Conservation (phyloP, 2,888 invertebrate genomes). For the Marasmarcha lunaedactyla region DNA sequence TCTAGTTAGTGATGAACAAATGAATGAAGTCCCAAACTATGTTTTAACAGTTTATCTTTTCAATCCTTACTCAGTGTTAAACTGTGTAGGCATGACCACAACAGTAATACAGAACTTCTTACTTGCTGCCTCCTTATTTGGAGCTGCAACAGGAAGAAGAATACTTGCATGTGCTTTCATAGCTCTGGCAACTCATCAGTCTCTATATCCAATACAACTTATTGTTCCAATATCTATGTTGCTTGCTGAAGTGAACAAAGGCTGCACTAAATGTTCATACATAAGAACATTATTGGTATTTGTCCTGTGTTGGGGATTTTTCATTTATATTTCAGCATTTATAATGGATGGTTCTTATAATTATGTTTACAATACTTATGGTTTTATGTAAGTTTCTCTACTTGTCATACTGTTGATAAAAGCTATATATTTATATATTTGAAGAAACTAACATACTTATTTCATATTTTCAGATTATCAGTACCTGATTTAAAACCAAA, state of each 20-base stretch:
- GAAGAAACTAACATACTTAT: slow-evolving; percentile 1
- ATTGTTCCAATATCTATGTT: slow-evolving; percentile 85
- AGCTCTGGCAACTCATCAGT: slow-evolving; percentile 84
- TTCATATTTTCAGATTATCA: slow-evolving; percentile 74
- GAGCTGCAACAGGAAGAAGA: slow-evolving; percentile 75
- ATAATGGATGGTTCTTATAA: slow-evolving; percentile 74
- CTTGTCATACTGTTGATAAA: not conserved
- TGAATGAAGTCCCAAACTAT: slow-evolving; percentile 74
- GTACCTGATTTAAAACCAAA: slow-evolving; percentile 97
- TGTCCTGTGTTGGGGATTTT: slow-evolving; percentile 56
- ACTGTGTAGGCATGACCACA: slow-evolving; percentile 90
- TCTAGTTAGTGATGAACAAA: slow-evolving; percentile 65
- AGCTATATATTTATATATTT: not conserved
- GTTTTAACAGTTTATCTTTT: slow-evolving; percentile 85
- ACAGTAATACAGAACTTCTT: slow-evolving; percentile 91
- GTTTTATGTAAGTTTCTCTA: slow-evolving; percentile 78
- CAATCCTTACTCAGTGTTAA: slow-evolving; percentile 89
- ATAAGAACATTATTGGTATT: slow-evolving; percentile 63
- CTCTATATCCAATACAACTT: slow-evolving; percentile 84
- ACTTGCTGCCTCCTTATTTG: slow-evolving; percentile 77
- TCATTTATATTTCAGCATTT: slow-evolving; percentile 73
- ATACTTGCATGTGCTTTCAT: slow-evolving; percentile 75
- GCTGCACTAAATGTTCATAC: slow-evolving; percentile 57
- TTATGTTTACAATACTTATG: slow-evolving; percentile 80
- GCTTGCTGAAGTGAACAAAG: slow-evolving; percentile 67